Percentiles rank a stretch among this genome's conserved stretches.
Conservation (phyloP, 2,797 vertebrate genomes). For the Erpetoichthys calabaricus region DNA sequence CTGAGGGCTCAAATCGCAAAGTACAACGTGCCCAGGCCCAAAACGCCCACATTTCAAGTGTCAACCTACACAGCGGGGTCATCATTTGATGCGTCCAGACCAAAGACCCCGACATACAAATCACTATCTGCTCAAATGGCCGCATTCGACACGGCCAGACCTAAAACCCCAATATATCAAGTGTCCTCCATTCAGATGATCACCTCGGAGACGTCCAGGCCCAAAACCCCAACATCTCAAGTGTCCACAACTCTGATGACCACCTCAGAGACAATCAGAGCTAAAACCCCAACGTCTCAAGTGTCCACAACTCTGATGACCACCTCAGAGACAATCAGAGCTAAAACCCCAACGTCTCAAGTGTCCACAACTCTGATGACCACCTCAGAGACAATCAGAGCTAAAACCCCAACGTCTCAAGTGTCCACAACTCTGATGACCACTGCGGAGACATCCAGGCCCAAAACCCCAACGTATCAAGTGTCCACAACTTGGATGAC, state of each 20-base stretch:
- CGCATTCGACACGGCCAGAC: conserved; percentile 14
- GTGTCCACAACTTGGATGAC: too few relatives aligned
- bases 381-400: conserved; percentile 44
- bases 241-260: conserved; percentile 41
- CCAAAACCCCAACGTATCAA: conserved; percentile 22
- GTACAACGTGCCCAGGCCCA: conserved; percentile 16
- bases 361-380: conserved; percentile 41
- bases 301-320: conserved; percentile 41
- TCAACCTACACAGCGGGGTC: too few relatives aligned
- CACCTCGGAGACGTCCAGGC: conserved; percentile 25
- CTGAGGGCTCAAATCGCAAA: conserved; percentile 11
- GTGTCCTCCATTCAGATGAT: conserved; percentile 36
- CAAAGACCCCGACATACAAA: conserved; percentile 14
- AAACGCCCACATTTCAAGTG: neutral
- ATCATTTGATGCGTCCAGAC: neutral
- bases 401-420: conserved; percentile 24
- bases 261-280: conserved; percentile 44
- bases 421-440: conserved; percentile 42
- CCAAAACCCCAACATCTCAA: conserved; percentile 27
- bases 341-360: conserved; percentile 26
- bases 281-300: conserved; percentile 26
- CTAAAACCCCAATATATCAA: conserved; percentile 28
- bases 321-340: conserved; percentile 44
- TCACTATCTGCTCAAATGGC: conserved; percentile 17
- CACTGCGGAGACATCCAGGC: conserved; percentile 23